Base-by-base conservation (phyloP, 2,797 vertebrate species). In the Aphelocoma californica region DNA sequence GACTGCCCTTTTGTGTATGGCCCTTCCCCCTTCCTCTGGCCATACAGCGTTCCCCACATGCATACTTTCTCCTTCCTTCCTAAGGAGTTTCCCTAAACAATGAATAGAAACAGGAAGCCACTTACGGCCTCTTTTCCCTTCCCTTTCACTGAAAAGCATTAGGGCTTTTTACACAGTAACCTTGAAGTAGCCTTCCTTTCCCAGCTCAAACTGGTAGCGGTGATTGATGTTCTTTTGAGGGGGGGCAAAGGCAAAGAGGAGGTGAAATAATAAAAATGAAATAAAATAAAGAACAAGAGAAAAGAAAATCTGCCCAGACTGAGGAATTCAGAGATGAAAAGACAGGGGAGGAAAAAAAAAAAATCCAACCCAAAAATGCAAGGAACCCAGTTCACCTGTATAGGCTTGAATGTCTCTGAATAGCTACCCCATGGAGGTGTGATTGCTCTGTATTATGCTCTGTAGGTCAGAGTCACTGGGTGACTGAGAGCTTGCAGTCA, bases 401-500 rank as follows among this genome's bases (percentile, higher is more conserved):
- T 70, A 71, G 71, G 48, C 45, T 91, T 14, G 6, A 69, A 61
- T 64, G 69, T 78, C 61, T 92, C 78, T 80, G 83, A 96, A 96
- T 70, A 93, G 85, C 81, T 91, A 65, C 89, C 90, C 94, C 82
- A 85, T 40, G 80, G 95, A 93, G 87, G 60, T 89, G 74, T 89
- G 95, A 96, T 95, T 95, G 89, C 81, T 95, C 92, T 90, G 77
- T 91, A 92, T 94, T 96, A 88, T 93, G 81, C 56, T 80, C 88
- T 79, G 81, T 73, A 88, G 95, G 90, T 90, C 95, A 82, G 90
- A 92, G 89, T 92, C 85, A 73, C 62, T 95, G 88, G 90, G 92
- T 82, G 84, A 95, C 80, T 95, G 90, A 96, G 93, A 88, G 85
- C 95, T 96, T 96, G 78, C 92, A 93, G 93, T 90, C 87, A 94